A percentile compares a stretch with the other conserved stretches of the same genome.
phyloP scores from a whole-genome alignment of 2,888 invertebrate genomes.

The Drosophila stalkeri region DNA sequence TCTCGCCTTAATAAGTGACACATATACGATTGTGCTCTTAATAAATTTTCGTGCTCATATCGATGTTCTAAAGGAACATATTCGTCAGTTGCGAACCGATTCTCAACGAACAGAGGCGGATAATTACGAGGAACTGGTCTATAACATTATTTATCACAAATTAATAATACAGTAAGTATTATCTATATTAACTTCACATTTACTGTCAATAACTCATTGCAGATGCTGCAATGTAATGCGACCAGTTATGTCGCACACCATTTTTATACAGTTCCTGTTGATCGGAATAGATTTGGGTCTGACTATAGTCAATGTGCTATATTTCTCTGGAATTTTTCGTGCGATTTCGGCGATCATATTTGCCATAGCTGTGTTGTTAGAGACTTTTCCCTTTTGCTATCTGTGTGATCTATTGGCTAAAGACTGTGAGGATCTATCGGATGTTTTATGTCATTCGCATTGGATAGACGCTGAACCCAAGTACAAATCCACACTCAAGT shows the following conservation, averaged over 20 bases:
- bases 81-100: constrained; percentile 46
- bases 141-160: constrained; percentile 50
- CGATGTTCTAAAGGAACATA: constrained; percentile 53
- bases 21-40: constrained; percentile 42
- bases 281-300: constrained; percentile 52
- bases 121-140: constrained; percentile 54
- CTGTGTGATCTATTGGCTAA: constrained; percentile 50
- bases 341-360: constrained; percentile 53
- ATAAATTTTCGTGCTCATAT: constrained; percentile 45
- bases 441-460: constrained; percentile 27
- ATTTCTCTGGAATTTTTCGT: constrained; percentile 36
- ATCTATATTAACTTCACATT: background rate
- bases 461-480: constrained; percentile 36
- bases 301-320: constrained; percentile 40
- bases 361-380: constrained; percentile 23
- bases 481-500: constrained; percentile 29
- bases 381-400: constrained; percentile 70
- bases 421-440: constrained; percentile 46
- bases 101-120: constrained; percentile 27
- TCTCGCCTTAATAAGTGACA: constrained; percentile 29
- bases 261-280: constrained; percentile 57
- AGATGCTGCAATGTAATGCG: constrained; percentile 22
- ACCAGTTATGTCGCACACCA: constrained; percentile 28
- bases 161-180: constrained; percentile 48
- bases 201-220: background rate